Conservation (phyloP, 2,113 vertebrate genomes). For the Promerops cafer region DNA sequence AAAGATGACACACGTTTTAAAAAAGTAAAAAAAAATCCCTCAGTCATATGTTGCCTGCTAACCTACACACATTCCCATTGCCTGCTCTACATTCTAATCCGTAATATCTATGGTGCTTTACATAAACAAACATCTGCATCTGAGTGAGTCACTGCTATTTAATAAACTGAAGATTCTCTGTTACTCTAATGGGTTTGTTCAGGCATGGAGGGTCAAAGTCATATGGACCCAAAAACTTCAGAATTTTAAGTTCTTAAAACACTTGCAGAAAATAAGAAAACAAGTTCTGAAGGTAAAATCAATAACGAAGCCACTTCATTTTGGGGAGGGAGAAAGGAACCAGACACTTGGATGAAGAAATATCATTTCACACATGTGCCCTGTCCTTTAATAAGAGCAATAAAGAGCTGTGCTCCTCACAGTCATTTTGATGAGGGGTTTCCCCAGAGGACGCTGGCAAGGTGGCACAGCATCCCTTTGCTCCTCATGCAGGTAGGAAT, state of each 20-base stretch:
- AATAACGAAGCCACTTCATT: neutral
- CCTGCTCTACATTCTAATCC: neutral
- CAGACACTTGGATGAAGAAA: neutral
- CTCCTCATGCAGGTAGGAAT: neutral
- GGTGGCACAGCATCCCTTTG: neutral
- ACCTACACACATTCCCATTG: neutral
- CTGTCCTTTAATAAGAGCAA: neutral
- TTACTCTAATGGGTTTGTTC: neutral
- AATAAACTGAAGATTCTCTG: slow-evolving; percentile 22
- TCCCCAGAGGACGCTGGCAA: neutral
- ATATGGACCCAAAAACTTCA: neutral
- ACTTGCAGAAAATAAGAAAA: neutral
- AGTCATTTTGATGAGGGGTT: neutral
- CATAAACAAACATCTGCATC: slow-evolving; percentile 23
- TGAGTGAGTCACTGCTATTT: slow-evolving; percentile 17
- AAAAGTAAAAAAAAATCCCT: neutral
- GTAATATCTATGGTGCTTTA: slow-evolving; percentile 14
- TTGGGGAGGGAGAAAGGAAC: neutral
- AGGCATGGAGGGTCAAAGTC: neutral
- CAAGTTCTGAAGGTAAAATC: neutral
- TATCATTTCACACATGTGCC: neutral
- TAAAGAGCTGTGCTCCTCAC: neutral
- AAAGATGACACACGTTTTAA: neutral
- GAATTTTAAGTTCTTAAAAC: neutral
- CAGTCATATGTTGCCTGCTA: neutral